Evolutionary conservation across 2,888 invertebrate species (phyloP).

Genomic region (Hartigia nigra): DNA sequence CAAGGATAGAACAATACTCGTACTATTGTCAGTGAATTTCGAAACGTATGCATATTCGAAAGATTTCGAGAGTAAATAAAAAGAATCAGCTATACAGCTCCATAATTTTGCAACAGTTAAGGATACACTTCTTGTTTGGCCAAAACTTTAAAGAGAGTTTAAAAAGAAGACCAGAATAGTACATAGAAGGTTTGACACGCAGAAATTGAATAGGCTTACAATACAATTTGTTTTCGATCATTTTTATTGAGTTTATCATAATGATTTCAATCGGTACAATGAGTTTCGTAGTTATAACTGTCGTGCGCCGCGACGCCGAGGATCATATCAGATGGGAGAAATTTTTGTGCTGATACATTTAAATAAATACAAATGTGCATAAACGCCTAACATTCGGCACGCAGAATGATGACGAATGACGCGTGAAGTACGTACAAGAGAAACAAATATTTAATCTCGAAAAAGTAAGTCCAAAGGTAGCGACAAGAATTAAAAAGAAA

Average conservation of each 20-base stretch:
- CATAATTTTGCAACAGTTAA: neutral
- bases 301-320: slow-evolving; percentile 46
- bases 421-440: neutral
- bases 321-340: neutral
- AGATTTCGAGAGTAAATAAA: neutral
- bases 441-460: neutral
- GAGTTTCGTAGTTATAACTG: slow-evolving; percentile 63
- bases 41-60: no score
- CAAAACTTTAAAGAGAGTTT: neutral
- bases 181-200: neutral
- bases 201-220: neutral
- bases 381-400: neutral
- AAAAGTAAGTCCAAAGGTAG: neutral
- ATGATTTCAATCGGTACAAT: slow-evolving; percentile 64
- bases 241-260: slow-evolving; percentile 65
- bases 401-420: neutral
- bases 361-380: neutral
- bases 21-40: no score
- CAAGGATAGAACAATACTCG: no score
- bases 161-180: neutral
- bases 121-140: neutral
- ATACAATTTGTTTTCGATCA: neutral
- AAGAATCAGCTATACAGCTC: no score
- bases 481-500: neutral
- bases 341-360: neutral